Conservation (phyloP, 2,888 invertebrate species). For the Melikaiella ostensackeni region DNA sequence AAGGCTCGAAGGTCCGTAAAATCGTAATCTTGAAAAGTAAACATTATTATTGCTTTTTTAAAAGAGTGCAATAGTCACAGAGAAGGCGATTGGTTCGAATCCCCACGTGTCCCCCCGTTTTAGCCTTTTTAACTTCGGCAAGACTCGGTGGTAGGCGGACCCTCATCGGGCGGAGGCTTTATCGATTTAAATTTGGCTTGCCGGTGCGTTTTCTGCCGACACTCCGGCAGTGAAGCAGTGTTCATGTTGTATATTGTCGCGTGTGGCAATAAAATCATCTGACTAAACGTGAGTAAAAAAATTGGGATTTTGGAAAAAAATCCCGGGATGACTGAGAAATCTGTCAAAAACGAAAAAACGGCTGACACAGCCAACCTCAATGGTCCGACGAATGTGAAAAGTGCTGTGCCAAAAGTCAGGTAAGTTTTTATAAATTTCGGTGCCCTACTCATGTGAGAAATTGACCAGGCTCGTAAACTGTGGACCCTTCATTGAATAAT, state of each 20-base stretch:
- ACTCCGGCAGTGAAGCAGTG: conserved; percentile 50
- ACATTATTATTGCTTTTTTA: background rate
- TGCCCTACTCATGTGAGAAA: background rate
- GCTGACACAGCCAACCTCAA: conserved; percentile 47
- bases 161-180: conserved; percentile 70
- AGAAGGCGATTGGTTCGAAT: conserved; percentile 7
- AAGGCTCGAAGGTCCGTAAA: too few relatives aligned
- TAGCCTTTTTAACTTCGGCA: background rate
- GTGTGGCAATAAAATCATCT: conserved; percentile 42
- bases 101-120: background rate
- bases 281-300: conserved; percentile 34
- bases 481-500: background rate
- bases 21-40: background rate
- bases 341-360: conserved; percentile 26
- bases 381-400: conserved; percentile 62
- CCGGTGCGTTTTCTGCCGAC: conserved; percentile 67
- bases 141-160: conserved; percentile 54
- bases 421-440: conserved; percentile 52
- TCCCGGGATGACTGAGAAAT: conserved; percentile 13
- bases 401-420: conserved; percentile 69
- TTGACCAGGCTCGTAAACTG: background rate
- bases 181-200: conserved; percentile 76
- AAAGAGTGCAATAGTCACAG: background rate
- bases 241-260: conserved; percentile 40
- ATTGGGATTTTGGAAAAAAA: conserved; percentile 26